Percentiles rank a stretch among this genome's conserved stretches.
These are phyloP conservation scores for Heliothis peltigera DNA, from an alignment of 2,888 invertebrate species.

Conservation along the genomic window DNA sequence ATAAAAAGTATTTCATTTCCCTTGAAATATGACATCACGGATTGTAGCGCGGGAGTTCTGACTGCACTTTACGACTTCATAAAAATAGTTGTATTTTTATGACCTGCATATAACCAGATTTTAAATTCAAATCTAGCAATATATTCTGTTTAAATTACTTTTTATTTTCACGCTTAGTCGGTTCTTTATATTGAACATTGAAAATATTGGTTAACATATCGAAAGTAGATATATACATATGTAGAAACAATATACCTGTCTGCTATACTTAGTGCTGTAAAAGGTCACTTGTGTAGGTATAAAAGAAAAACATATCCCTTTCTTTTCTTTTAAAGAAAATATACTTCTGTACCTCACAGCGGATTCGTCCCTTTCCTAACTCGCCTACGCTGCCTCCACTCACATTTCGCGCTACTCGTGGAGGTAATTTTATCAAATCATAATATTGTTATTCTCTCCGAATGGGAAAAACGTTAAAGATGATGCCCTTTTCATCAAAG, in stretches of 20 bases:
- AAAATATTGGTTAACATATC: not conserved
- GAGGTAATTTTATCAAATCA: conserved; percentile 26
- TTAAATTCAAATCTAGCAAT: conserved; percentile 45
- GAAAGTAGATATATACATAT: too few species aligned
- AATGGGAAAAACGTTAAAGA: conserved; percentile 29
- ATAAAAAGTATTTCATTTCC: conserved; percentile 59
- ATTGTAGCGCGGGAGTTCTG: conserved; percentile 43
- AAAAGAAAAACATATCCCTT: not conserved
- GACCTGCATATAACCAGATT: conserved; percentile 47
- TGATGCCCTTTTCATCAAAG: conserved; percentile 31
- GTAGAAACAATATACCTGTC: too few species aligned
- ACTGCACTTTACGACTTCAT: conserved; percentile 58
- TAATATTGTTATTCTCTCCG: conserved; percentile 33
- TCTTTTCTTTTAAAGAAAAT: not conserved
- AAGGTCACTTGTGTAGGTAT: not conserved
- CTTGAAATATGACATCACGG: conserved; percentile 58
- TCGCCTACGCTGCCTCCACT: not conserved
- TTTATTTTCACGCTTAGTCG: not conserved
- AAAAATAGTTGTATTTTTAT: conserved; percentile 61
- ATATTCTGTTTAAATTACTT: conserved; percentile 14
- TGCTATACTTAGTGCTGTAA: not conserved
- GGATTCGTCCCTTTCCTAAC: not conserved
- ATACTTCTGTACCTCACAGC: not conserved
- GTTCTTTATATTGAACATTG: not conserved
- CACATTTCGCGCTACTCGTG: not conserved